Conservation (phyloP, 2,113 vertebrate genomes). For the Alces alces region DNA sequence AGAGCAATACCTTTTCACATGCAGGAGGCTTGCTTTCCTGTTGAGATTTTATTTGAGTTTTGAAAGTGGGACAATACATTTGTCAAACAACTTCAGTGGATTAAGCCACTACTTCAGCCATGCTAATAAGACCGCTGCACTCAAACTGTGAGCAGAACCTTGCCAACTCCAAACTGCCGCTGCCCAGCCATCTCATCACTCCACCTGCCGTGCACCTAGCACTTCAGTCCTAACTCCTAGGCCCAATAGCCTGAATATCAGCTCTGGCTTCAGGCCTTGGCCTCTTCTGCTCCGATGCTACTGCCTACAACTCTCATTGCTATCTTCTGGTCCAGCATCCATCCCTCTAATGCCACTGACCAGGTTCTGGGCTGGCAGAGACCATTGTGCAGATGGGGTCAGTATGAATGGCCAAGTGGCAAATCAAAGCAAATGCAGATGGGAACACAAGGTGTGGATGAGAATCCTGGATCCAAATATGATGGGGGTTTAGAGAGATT, state of each 20-base stretch:
- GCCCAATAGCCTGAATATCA: not conserved
- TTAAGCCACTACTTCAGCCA: slow-evolving; percentile 31
- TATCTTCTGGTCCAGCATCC: not conserved
- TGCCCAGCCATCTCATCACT: not conserved
- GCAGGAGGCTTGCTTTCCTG: not conserved
- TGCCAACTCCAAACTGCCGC: slow-evolving; percentile 40
- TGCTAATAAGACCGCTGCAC: slow-evolving; percentile 43
- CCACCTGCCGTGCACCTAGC: slow-evolving; percentile 31
- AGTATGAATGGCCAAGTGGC: slow-evolving; percentile 29
- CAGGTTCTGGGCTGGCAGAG: slow-evolving; percentile 51
- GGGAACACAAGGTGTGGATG: slow-evolving; percentile 12
- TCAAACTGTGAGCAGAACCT: slow-evolving; percentile 53
- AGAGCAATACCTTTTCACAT: not conserved
- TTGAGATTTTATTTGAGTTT: slow-evolving; percentile 51
- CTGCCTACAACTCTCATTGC: not conserved
- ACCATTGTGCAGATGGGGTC: slow-evolving; percentile 53
- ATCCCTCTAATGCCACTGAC: slow-evolving; percentile 9
- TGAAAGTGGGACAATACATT: slow-evolving; percentile 51
- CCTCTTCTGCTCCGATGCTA: not conserved
- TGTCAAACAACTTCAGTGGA: slow-evolving; percentile 38
- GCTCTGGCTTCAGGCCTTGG: slow-evolving; percentile 27
- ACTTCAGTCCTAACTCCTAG: not conserved
- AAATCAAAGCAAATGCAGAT: slow-evolving; percentile 59
- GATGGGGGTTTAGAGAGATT: slow-evolving; percentile 7
- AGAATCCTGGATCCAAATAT: slow-evolving; percentile 1